phyloP scores from a whole-genome alignment of 53 echinoderm and acorn worm genomes.

The Luidia sarsii region DNA sequence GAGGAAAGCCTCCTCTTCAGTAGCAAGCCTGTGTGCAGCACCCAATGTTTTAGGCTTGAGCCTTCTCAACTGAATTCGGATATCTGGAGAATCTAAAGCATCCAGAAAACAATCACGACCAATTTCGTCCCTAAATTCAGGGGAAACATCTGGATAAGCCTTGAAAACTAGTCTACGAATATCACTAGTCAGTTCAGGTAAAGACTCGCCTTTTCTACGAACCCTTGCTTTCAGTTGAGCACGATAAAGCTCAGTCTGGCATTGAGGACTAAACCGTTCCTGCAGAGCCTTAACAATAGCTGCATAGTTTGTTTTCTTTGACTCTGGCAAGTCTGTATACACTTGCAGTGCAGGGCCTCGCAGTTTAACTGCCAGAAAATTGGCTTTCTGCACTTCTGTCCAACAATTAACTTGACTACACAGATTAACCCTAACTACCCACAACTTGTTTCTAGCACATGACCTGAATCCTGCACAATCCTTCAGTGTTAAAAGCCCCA shows the following conservation, averaged over 20 bases:
- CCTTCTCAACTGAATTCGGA: not conserved
- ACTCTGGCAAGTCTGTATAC: not conserved
- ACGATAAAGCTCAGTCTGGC: not conserved
- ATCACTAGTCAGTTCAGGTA: constrained; percentile 1
- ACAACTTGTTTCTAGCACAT: no score
- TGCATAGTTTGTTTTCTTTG: not conserved
- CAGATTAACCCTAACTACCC: no score
- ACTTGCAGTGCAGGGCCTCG: not conserved
- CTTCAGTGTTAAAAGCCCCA: no score
- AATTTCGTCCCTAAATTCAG: not conserved
- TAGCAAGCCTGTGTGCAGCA: not conserved
- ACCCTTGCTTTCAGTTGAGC: not conserved
- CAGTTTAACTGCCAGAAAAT: not conserved
- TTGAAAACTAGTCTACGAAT: not conserved
- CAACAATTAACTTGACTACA: not conserved
- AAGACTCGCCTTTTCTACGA: not conserved
- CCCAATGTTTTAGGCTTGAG: not conserved
- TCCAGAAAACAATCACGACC: not conserved
- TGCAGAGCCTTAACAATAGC: not conserved
- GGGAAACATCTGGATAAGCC: not conserved
- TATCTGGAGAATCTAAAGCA: not conserved
- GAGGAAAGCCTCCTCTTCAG: not conserved
- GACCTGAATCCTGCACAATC: no score
- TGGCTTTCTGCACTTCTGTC: not conserved
- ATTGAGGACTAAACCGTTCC: not conserved